A percentile compares a stretch with the other conserved stretches of the same genome.
Evolutionary conservation across 2,113 vertebrate species (phyloP).

Genomic region (Glareola pratincola): DNA sequence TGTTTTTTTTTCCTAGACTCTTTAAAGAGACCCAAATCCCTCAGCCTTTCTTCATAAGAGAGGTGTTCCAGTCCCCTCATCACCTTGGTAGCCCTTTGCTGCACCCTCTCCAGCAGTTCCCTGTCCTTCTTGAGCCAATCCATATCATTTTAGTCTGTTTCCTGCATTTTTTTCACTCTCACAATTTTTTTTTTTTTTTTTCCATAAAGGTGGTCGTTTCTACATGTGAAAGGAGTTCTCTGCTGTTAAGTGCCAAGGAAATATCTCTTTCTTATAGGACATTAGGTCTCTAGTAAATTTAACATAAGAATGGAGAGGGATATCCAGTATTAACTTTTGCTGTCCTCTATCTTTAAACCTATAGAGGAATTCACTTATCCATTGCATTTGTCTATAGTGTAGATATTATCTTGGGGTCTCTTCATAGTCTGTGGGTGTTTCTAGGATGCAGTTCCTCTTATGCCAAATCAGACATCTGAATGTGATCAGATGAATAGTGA

Average conservation of each 20-base stretch:
- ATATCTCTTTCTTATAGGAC: background rate
- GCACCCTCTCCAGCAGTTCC: too few relatives aligned
- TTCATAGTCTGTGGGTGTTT: background rate
- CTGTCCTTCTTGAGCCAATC: background rate
- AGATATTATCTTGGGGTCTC: background rate
- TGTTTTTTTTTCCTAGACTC: too few relatives aligned
- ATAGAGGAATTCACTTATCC: background rate
- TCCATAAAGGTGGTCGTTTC: fast-evolving
- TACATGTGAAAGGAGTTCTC: background rate
- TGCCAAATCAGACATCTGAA: background rate
- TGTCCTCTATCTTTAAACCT: background rate
- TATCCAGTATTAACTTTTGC: background rate
- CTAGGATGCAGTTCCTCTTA: background rate
- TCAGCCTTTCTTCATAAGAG: too few relatives aligned
- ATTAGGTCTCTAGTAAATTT: background rate
- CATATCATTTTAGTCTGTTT: background rate
- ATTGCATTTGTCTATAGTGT: background rate
- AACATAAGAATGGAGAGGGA: background rate
- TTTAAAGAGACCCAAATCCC: too few relatives aligned
- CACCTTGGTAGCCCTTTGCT: too few relatives aligned
- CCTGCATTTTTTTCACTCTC: background rate
- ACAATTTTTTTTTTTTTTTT: background rate
- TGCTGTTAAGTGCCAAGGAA: background rate
- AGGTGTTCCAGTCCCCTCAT: too few relatives aligned
- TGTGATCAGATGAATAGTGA: background rate